Evolutionary conservation across 2,888 invertebrate species (phyloP).

Genomic region (Athetis lepigone): DNA sequence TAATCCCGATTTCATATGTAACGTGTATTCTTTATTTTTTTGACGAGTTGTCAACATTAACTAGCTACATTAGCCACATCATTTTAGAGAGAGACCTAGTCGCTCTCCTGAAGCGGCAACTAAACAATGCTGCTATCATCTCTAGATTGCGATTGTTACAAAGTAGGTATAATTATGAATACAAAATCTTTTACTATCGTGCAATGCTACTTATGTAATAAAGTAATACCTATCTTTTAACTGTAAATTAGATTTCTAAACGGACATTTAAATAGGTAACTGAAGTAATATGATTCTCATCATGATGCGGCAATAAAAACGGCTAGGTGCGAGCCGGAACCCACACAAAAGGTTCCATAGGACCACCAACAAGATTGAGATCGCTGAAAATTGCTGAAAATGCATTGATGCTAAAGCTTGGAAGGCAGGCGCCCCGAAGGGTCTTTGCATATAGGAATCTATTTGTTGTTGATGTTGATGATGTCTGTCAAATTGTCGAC

Average conservation of each 20-base stretch:
- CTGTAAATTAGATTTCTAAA: slow-evolving; percentile 24
- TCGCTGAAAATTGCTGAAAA: no score
- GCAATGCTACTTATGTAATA: slow-evolving; percentile 22
- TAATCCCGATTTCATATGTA: no score
- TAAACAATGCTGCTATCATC: slow-evolving; percentile 5
- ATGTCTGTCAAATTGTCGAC: no score
- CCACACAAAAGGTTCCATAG: no score
- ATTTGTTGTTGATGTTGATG: no score
- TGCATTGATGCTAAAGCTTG: no score
- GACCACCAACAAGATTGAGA: no score
- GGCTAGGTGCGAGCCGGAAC: no score
- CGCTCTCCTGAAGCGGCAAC: neutral
- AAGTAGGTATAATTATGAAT: slow-evolving; percentile 9
- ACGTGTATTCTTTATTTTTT: no score
- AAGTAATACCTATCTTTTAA: slow-evolving; percentile 19
- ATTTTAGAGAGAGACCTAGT: neutral
- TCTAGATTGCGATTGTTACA: slow-evolving; percentile 6
- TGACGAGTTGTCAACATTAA: no score
- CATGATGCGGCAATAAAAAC: slow-evolving; percentile 27
- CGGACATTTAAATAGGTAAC: slow-evolving; percentile 1
- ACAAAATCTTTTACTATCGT: slow-evolving; percentile 35
- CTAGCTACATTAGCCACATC: neutral
- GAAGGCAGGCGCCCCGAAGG: no score
- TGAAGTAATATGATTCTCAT: slow-evolving; percentile 14
- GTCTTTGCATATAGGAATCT: no score